phyloP scores from a whole-genome alignment of 2,113 vertebrate species.

The Fulmarus glacialis region DNA sequence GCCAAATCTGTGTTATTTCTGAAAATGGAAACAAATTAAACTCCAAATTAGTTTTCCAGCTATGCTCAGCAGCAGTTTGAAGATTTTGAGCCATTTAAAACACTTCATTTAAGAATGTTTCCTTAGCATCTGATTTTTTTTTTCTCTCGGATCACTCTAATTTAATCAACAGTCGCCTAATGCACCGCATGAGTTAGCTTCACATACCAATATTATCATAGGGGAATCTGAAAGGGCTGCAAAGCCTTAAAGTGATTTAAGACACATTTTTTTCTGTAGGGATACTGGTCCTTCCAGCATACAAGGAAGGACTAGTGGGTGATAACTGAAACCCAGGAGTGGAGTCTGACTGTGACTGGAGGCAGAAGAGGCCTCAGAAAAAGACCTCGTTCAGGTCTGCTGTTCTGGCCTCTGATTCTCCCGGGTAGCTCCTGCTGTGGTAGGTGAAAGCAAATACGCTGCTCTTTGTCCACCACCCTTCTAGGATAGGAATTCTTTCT shows the following conservation, averaged over 20 bases:
- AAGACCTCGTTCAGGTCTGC: background rate
- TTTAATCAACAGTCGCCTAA: background rate
- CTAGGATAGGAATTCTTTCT: fast-evolving
- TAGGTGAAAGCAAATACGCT: background rate
- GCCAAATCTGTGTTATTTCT: background rate
- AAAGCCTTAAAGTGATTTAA: background rate
- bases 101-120: background rate
- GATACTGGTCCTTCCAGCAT: background rate
- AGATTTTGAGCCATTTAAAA: background rate
- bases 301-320: background rate
- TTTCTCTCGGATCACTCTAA: background rate
- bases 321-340: background rate
- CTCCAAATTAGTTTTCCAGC: background rate
- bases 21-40: background rate
- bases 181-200: background rate
- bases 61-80: background rate
- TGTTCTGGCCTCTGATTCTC: background rate
- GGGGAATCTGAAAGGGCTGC: background rate
- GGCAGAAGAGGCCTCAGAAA: background rate
- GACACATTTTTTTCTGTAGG: background rate
- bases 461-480: background rate
- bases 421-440: background rate
- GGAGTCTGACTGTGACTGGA: background rate
- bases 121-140: background rate
- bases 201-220: background rate